Evolutionary conservation across 35 echinoderm and acorn worm species (phyloP).

Genomic region (Diadema setosum): DNA sequence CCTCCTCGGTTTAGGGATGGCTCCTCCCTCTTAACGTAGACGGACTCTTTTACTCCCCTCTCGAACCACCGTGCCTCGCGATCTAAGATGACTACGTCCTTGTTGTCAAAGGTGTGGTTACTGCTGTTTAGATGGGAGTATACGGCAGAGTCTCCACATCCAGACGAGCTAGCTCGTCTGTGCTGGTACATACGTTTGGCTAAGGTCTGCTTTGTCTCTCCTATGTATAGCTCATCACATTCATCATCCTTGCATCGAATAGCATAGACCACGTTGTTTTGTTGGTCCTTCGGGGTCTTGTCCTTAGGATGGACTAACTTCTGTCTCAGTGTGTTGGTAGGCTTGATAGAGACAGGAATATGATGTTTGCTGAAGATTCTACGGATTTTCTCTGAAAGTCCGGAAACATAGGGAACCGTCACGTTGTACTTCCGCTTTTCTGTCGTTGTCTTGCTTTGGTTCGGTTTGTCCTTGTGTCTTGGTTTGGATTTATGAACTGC

Average conservation of each 20-base stretch:
- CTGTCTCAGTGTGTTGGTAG: background rate
- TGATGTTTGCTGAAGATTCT: background rate
- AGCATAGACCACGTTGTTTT: background rate
- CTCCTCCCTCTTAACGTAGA: no score
- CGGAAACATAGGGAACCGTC: background rate
- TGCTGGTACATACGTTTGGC: conserved; percentile 12
- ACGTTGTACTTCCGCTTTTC: background rate
- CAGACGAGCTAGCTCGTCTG: conserved; percentile 15
- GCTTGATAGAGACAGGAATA: background rate
- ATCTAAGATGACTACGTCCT: no score
- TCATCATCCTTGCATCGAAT: background rate
- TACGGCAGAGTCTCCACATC: no score
- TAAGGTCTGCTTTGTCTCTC: background rate
- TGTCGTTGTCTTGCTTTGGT: background rate
- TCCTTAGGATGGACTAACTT: background rate
- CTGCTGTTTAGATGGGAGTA: no score
- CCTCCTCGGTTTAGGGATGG: no score
- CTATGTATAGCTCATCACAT: background rate
- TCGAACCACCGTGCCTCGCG: no score
- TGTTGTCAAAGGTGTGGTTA: no score
- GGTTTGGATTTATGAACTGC: no score
- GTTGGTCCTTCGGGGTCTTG: background rate
- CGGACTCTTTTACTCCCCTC: no score
- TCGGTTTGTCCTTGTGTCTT: background rate
- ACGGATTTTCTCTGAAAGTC: conserved; percentile 10